Percentiles rank a stretch among this genome's conserved stretches.
Evolutionary conservation across 2,888 invertebrate genomes (phyloP).

Genomic region (Drosophila eohydei): DNA sequence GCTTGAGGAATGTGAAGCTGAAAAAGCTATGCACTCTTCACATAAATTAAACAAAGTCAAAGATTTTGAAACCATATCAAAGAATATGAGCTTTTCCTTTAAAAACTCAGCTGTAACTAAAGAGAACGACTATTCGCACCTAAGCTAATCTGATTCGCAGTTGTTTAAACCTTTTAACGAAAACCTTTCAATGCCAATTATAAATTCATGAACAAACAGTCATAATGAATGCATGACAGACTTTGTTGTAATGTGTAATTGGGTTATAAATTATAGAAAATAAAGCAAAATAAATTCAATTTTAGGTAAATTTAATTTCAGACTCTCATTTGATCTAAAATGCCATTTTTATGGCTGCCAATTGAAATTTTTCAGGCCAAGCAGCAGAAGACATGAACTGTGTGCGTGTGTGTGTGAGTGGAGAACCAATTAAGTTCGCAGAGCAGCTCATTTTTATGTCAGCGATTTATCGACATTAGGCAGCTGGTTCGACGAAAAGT

Average conservation of each 20-base stretch:
- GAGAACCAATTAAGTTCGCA: neutral
- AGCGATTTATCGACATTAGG: neutral
- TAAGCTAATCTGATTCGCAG: neutral
- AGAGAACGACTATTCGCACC: neutral
- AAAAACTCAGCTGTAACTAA: neutral
- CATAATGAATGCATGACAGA: neutral
- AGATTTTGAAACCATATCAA: too few relatives aligned
- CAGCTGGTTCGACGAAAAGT: neutral
- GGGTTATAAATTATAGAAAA: neutral
- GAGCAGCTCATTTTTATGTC: neutral
- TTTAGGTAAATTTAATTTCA: conserved; percentile 1
- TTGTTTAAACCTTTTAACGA: neutral
- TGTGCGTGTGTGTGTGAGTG: neutral
- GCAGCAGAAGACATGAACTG: neutral
- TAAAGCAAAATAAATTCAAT: conserved; percentile 2
- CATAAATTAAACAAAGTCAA: too few relatives aligned
- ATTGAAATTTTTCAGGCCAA: neutral
- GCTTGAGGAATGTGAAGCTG: too few relatives aligned
- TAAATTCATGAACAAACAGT: neutral
- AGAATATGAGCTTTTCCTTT: too few relatives aligned
- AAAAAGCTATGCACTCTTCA: too few relatives aligned
- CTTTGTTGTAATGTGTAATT: neutral
- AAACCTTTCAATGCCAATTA: neutral
- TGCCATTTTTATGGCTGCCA: conserved; percentile 3
- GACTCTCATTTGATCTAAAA: neutral